phyloP scores from a whole-genome alignment of 2,797 vertebrate species.

The Rhincodon typus region DNA sequence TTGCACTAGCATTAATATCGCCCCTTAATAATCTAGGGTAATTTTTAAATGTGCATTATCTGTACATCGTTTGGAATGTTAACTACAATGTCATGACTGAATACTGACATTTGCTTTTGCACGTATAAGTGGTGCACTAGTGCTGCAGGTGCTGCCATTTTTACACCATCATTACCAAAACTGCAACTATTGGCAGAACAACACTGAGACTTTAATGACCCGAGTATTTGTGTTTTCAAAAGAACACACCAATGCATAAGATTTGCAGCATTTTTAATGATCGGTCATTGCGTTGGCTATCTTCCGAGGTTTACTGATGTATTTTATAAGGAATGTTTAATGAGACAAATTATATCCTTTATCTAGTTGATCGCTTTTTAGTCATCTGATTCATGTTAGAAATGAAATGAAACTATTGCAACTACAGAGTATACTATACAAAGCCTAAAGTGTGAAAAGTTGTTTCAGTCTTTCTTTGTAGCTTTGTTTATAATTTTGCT shows the following conservation, averaged over 20 bases:
- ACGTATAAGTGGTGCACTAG: not conserved
- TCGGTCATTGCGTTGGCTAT: not conserved
- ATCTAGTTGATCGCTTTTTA: not conserved
- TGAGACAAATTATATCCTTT: not conserved
- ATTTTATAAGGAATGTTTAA: not conserved
- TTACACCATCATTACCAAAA: not conserved
- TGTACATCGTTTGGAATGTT: not conserved
- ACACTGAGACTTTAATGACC: too few relatives aligned
- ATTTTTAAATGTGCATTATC: not conserved
- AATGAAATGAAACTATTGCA: not conserved
- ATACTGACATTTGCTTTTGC: not conserved
- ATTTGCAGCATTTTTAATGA: not conserved
- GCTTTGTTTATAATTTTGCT: not conserved
- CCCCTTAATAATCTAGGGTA: not conserved
- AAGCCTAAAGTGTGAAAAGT: not conserved
- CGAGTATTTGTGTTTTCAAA: too few relatives aligned
- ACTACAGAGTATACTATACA: not conserved
- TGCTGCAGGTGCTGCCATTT: constrained; percentile 20
- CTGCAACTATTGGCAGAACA: too few relatives aligned
- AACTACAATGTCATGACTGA: not conserved
- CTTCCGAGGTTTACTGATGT: not conserved
- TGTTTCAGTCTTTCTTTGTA: not conserved
- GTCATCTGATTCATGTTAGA: not conserved
- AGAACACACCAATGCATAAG: too few relatives aligned
- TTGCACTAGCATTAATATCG: not conserved